A percentile compares a stretch with the other conserved stretches of the same genome.
Evolutionary conservation across 2,888 invertebrate genomes (phyloP).

Genomic region (Eugnorisma glareosa): DNA sequence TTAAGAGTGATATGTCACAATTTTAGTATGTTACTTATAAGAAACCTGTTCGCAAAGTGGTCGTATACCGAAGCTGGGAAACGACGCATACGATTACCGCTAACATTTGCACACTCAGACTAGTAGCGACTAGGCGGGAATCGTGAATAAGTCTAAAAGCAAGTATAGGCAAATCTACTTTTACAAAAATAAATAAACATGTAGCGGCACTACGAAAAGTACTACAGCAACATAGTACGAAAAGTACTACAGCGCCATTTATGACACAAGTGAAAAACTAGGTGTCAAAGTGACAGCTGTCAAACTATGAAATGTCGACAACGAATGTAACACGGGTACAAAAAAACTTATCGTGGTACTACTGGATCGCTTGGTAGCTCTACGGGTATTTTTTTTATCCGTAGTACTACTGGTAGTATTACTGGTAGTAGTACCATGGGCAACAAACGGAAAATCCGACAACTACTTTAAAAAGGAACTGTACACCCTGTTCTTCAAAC

Average conservation of each 20-base stretch:
- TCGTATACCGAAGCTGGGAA: conserved; percentile 15
- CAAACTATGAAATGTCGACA: too few species aligned
- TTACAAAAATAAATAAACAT: neutral
- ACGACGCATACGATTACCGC: conserved; percentile 43
- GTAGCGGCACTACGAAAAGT: neutral
- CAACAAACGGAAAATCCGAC: too few species aligned
- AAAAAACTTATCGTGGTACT: too few species aligned
- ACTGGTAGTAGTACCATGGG: too few species aligned
- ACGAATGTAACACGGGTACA: too few species aligned
- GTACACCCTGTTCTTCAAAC: neutral
- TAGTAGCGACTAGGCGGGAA: conserved; percentile 20
- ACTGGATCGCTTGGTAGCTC: too few species aligned
- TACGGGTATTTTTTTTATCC: too few species aligned
- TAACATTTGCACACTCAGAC: conserved; percentile 39
- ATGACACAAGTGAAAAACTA: neutral
- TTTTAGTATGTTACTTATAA: conserved; percentile 8
- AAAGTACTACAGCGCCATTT: neutral
- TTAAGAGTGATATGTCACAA: conserved; percentile 2
- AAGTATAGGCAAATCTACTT: conserved; percentile 2
- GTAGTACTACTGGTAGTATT: too few species aligned
- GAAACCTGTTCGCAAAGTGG: conserved; percentile 23
- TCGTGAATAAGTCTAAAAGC: conserved; percentile 23
- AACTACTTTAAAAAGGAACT: too few species aligned
- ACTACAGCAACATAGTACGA: too few species aligned
- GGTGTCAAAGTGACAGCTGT: too few species aligned